Evolutionary conservation across 2,113 vertebrate genomes (phyloP).

Genomic region (Climacteris rufus): DNA sequence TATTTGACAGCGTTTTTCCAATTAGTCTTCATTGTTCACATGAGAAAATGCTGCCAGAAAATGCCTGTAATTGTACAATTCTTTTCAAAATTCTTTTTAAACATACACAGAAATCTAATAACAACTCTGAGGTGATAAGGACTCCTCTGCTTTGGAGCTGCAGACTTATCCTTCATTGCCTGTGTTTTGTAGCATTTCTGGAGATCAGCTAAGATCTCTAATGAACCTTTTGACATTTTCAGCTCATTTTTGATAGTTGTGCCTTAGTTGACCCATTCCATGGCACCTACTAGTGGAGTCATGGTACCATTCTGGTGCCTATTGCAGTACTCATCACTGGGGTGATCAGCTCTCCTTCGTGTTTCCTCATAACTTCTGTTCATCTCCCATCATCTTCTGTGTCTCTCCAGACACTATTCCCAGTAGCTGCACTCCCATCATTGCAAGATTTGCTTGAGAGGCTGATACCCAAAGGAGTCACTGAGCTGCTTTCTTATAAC

Average conservation of each 20-base stretch:
- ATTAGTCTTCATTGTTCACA: neutral
- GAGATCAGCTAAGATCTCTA: neutral
- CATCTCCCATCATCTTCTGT: too few species aligned
- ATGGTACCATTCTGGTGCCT: rapidly evolving
- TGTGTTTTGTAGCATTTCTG: neutral
- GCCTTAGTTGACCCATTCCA: neutral
- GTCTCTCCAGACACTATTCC: neutral
- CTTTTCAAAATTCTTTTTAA: neutral
- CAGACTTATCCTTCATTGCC: neutral
- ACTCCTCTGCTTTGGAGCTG: neutral
- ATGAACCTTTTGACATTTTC: neutral
- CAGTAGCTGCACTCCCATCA: neutral
- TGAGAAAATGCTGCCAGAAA: neutral
- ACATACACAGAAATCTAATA: neutral
- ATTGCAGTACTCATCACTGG: neutral
- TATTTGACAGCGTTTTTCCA: neutral
- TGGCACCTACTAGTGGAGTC: neutral
- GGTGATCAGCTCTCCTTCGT: neutral
- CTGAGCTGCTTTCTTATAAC: neutral
- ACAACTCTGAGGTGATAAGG: neutral
- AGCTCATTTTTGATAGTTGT: neutral
- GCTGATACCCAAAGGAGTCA: neutral
- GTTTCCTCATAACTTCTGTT: neutral
- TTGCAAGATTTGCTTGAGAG: neutral
- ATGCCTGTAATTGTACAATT: neutral